Evolutionary conservation across 1,140 invertebrate species (phyloP), one percentile per base, ranked within the genome.

Genomic region (Scaptomyza montana): DNA sequence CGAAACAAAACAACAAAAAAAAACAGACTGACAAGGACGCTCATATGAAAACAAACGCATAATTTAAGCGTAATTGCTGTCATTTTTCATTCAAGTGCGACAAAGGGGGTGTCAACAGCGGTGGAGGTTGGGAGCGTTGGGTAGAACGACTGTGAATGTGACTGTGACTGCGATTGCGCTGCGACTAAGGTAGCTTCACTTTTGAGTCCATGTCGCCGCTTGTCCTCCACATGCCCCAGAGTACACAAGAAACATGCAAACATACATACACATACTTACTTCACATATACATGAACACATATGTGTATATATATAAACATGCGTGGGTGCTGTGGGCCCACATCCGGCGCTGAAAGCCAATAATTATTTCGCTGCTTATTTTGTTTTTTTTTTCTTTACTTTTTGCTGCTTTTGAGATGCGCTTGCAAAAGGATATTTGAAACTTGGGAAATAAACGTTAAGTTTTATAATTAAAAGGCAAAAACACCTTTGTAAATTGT

Each of bases 41-140:
- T 87, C 82, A 86, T 86, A 86, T 86, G 82, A 87, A 86, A 86
- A 86, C 82, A 84, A 90, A 85, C 80, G 89, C 89, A 90, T 90
- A 90, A 89, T 90, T 90, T 90, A 90, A 89, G 80, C 78, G 78
- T 90, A 90, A 90, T 90, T 90, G 84, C 82, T 90, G 89, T 85
- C 82, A 90, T 90, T 90, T 90, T 89, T 90, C 84, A 81, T 80
- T 80, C 78, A 80, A 89, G 77, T 77, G 77, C 64, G 56, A 64
- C 67, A 59, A 66, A 30, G 16, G 47, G 71, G 36, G 41, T 68
- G 43, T 6, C 10, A 30, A 13, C 1, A 16, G 53, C 9, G 12
- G 21, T 59, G 33, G 8, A 28, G 16, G 19, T 21, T 8, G 30
- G n/a, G 43, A 2, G 21, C 33, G 36, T 12, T 4, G 4, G 36